These are phyloP conservation scores for Sebastes nivosus DNA, from an alignment of 2,797 vertebrate species.

Conservation along the genomic window DNA sequence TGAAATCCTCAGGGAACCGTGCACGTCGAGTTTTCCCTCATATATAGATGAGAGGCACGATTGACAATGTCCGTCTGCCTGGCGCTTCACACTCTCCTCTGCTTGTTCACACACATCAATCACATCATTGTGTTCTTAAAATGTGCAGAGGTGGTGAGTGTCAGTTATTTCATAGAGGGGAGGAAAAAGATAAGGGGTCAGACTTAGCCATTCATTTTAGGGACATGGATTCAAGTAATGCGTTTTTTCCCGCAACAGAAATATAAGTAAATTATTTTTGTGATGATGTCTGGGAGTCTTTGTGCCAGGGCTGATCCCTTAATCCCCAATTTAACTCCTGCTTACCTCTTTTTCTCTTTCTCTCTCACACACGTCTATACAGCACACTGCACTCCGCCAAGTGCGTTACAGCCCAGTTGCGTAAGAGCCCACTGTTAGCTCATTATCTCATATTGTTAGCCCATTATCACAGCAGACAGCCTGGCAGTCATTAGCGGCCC, in stretches of 20 bases:
- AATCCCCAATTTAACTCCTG: slow-evolving; percentile 48
- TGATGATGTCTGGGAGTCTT: slow-evolving; percentile 23
- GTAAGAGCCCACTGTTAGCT: slow-evolving; percentile 62
- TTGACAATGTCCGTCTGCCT: slow-evolving; percentile 16
- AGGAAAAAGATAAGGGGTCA: slow-evolving; percentile 5
- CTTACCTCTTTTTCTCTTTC: slow-evolving; percentile 14
- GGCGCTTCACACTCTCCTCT: slow-evolving; percentile 20
- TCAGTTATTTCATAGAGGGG: slow-evolving; percentile 20
- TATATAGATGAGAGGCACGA: neutral
- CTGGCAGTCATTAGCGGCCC: slow-evolving; percentile 74
- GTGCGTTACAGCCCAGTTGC: slow-evolving; percentile 34
- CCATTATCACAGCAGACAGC: slow-evolving; percentile 75
- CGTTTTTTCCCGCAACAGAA: slow-evolving; percentile 25
- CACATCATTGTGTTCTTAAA: slow-evolving; percentile 35
- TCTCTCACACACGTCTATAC: neutral
- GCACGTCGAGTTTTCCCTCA: neutral
- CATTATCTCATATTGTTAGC: slow-evolving; percentile 75
- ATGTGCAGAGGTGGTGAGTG: slow-evolving; percentile 20
- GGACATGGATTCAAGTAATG: slow-evolving; percentile 14
- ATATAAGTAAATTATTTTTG: slow-evolving; percentile 38
- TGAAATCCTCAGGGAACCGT: neutral
- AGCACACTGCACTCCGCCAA: slow-evolving; percentile 30
- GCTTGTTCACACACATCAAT: slow-evolving; percentile 35
- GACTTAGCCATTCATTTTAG: slow-evolving; percentile 25
- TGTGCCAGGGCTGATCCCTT: slow-evolving; percentile 18